A percentile compares a stretch with the other conserved stretches of the same genome.
Evolutionary conservation across 2,888 invertebrate species (phyloP).

Genomic region (Choristoneura rosaceana): DNA sequence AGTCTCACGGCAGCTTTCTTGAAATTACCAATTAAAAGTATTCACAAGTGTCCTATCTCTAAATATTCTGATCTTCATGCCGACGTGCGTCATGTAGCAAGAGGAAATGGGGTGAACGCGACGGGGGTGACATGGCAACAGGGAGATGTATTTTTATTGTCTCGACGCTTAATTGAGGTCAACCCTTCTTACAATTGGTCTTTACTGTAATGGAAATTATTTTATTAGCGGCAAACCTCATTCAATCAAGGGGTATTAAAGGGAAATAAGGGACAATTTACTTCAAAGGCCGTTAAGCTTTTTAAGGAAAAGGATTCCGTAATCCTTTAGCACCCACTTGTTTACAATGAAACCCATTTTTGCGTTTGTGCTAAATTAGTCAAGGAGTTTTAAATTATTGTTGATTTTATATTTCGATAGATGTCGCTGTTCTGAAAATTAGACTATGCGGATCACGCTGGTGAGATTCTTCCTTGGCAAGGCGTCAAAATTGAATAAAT

Average conservation of each 20-base stretch:
- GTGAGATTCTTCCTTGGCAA: too few species aligned
- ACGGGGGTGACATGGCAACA: conserved; percentile 31
- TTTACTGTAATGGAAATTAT: conserved; percentile 33
- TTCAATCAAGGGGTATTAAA: conserved; percentile 26
- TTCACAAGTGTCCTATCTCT: conserved; percentile 5
- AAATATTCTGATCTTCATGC: conserved; percentile 11
- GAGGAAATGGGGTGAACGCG: conserved; percentile 30
- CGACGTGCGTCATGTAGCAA: conserved; percentile 27
- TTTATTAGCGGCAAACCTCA: conserved; percentile 12
- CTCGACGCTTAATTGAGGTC: conserved; percentile 38
- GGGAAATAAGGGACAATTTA: background rate
- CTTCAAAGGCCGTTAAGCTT: conserved; percentile 6
- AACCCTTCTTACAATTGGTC: conserved; percentile 26
- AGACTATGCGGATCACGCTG: too few species aligned
- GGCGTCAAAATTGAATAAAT: too few species aligned
- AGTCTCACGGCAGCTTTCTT: too few species aligned
- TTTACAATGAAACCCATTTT: background rate
- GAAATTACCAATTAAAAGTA: background rate
- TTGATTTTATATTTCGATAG: too few species aligned
- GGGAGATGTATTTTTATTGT: conserved; percentile 37
- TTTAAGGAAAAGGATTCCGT: background rate
- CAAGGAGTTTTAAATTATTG: background rate
- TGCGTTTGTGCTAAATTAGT: background rate
- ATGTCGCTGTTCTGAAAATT: too few species aligned
- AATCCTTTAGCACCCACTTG: background rate